Evolutionary conservation across 2,113 vertebrate species (phyloP).

Genomic region (Chaetops frenatus): DNA sequence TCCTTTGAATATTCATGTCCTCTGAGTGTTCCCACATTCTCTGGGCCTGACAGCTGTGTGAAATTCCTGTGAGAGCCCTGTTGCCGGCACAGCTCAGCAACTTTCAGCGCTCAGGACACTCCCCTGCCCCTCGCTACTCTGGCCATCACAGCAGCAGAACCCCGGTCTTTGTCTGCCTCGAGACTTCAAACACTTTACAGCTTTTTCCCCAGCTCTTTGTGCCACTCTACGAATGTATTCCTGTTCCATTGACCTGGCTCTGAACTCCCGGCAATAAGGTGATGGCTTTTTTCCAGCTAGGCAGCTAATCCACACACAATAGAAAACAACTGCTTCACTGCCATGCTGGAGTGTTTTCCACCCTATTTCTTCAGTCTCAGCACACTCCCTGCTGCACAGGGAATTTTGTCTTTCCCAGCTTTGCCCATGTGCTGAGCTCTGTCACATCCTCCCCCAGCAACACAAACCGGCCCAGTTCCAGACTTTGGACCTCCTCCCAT

Average conservation of each 20-base stretch:
- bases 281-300: conserved; percentile 16
- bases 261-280: neutral
- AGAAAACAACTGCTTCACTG: neutral
- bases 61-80: neutral
- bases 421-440: neutral
- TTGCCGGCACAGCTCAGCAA: neutral
- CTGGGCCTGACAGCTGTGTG: neutral
- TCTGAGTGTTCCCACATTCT: neutral
- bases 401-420: neutral
- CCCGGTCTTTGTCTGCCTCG: neutral
- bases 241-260: neutral
- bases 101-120: neutral
- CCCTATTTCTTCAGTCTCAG: neutral
- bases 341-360: neutral
- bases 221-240: neutral
- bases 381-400: neutral
- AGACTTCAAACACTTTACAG: neutral
- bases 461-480: fast-evolving
- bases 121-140: neutral
- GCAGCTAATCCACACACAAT: conserved; percentile 13
- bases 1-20: neutral
- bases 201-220: neutral
- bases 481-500: neutral
- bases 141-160: neutral
- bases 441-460: neutral